Percentiles rank a stretch among this genome's conserved stretches.
Evolutionary conservation across 2,797 vertebrate species (phyloP).

Genomic region (Pelobates cultripes): DNA sequence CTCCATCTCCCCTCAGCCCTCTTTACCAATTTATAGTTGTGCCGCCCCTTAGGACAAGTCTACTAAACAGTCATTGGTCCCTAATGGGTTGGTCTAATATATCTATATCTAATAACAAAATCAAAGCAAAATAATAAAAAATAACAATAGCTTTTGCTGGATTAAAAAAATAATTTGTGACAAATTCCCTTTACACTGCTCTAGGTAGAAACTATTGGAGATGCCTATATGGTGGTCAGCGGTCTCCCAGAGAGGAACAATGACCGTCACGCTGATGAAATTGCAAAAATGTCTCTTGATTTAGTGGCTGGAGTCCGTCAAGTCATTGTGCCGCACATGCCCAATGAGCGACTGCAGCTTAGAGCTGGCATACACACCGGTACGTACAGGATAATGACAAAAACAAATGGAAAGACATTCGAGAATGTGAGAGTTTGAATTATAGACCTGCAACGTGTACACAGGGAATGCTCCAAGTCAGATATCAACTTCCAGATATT

Average conservation of each 20-base stretch:
- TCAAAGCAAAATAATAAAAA: too few species aligned
- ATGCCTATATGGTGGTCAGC: slow-evolving; percentile 90
- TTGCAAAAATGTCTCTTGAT: slow-evolving; percentile 89
- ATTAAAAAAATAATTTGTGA: too few species aligned
- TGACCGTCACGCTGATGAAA: slow-evolving; percentile 80
- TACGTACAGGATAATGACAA: slow-evolving; percentile 10
- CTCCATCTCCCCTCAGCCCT: too few species aligned
- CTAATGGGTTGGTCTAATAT: too few species aligned
- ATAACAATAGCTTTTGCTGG: too few species aligned
- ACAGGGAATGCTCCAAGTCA: background rate
- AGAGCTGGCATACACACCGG: slow-evolving; percentile 87
- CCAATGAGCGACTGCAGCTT: slow-evolving; percentile 77
- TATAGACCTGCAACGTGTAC: slow-evolving; percentile 29
- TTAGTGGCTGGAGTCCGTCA: slow-evolving; percentile 86
- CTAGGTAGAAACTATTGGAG: slow-evolving; percentile 88
- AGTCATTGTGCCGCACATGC: slow-evolving; percentile 84
- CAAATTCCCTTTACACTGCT: background rate
- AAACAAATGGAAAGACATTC: background rate
- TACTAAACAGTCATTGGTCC: too few species aligned
- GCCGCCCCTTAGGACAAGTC: too few species aligned
- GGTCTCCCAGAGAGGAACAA: slow-evolving; percentile 87
- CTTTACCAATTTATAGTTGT: too few species aligned
- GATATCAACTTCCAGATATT: too few species aligned
- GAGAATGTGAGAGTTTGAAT: background rate
- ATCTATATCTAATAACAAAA: too few species aligned